phyloP scores from a whole-genome alignment of 2,797 vertebrate species.

The Diplodus sargus region DNA sequence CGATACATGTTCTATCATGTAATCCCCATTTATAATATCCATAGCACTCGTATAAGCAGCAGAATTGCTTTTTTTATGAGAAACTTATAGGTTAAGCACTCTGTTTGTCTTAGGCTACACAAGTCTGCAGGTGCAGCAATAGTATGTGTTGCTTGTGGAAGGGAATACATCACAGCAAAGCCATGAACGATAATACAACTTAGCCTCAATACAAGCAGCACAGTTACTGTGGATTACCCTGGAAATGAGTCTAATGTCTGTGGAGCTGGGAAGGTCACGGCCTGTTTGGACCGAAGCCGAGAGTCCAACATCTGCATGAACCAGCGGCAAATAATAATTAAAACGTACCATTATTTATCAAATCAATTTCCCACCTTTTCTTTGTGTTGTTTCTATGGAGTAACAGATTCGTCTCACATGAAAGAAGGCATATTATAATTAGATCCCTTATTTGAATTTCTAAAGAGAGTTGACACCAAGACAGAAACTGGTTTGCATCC shows the following conservation, averaged over 20 bases:
- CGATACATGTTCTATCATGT: too few species aligned
- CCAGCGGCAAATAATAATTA: slow-evolving; percentile 22
- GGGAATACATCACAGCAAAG: background rate
- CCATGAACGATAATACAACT: slow-evolving; percentile 6
- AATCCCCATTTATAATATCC: background rate
- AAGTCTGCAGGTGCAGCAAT: slow-evolving; percentile 2
- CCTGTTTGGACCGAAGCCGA: slow-evolving; percentile 43
- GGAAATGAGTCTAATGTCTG: slow-evolving; percentile 8
- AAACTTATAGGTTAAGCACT: background rate
- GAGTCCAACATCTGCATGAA: slow-evolving; percentile 15
- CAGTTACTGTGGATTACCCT: slow-evolving; percentile 35
- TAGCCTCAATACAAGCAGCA: background rate
- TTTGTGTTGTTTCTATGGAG: background rate
- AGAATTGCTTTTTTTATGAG: background rate
- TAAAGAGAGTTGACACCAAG: background rate
- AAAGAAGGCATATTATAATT: slow-evolving; percentile 1
- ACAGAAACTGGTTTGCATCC: background rate
- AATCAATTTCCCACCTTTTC: background rate
- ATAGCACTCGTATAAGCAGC: background rate
- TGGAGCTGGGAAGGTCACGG: slow-evolving; percentile 25
- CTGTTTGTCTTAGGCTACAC: background rate
- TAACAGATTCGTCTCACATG: background rate
- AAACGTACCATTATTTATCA: background rate
- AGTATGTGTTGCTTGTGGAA: background rate
- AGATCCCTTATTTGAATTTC: slow-evolving; percentile 3